Conservation (phyloP, 1,140 invertebrate species). For the Aculops lycopersici region DNA sequence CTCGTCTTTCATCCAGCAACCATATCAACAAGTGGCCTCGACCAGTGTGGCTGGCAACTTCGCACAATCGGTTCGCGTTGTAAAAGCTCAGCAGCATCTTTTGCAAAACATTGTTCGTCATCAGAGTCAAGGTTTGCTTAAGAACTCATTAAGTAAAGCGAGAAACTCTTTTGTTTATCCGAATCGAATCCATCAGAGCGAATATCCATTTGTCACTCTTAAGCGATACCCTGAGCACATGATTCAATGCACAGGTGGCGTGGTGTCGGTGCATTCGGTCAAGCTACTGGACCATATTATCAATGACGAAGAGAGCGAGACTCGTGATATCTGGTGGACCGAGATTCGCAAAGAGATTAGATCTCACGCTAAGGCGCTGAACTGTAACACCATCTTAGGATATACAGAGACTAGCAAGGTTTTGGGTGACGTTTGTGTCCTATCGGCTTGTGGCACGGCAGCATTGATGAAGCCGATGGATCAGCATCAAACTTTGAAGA, state of each 20-base stretch:
- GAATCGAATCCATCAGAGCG: constrained; percentile 14
- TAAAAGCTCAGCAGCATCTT: no score
- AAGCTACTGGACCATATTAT: constrained; percentile 47
- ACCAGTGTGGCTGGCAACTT: no score
- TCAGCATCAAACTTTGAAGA: constrained; percentile 1
- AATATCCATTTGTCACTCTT: constrained; percentile 84
- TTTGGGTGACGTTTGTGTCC: constrained; percentile 69
- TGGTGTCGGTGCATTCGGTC: constrained; percentile 49
- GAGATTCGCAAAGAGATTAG: constrained; percentile 71
- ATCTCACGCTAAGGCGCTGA: constrained; percentile 53
- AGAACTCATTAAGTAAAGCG: neutral
- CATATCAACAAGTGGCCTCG: no score
- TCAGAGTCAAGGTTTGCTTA: neutral
- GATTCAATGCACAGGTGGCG: constrained; percentile 55
- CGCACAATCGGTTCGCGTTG: no score
- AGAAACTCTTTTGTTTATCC: neutral
- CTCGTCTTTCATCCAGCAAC: neutral
- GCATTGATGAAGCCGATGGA: constrained; percentile 28
- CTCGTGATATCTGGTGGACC: constrained; percentile 73
- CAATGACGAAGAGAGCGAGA: constrained; percentile 46
- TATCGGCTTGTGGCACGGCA: constrained; percentile 71
- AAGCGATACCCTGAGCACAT: constrained; percentile 55
- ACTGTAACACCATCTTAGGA: constrained; percentile 69
- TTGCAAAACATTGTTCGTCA: neutral
- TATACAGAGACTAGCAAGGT: constrained; percentile 63